Evolutionary conservation across 2,113 vertebrate genomes (phyloP), one percentile per base, ranked within the genome.

Genomic region (Poeciliopsis occidentalis): DNA sequence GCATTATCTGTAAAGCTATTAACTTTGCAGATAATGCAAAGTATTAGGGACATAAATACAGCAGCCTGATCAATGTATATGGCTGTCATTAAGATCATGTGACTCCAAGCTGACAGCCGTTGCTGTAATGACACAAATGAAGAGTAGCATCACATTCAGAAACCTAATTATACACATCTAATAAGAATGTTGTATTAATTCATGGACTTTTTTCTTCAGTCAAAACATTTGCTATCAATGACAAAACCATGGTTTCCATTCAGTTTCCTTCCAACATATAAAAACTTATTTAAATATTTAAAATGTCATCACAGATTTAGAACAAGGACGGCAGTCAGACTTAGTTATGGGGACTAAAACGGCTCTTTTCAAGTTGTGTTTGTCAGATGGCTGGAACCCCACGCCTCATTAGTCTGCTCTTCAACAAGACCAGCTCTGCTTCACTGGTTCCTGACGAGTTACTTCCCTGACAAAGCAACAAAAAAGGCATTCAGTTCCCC

Each of bases 381-480:
- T 60, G 70, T 37, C 29, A 62, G 39, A 78, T n/a, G 32, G 44
- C 65, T 68, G 67, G 78, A 61, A 74, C 57, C 47, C 70, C 64
- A 70, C 60, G 60, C 60, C 87, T 90, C 90, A 91, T 92, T 91
- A 85, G 81, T 82, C 37, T 15, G 0, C 51, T 72, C 85, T 78
- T 84, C 65, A 82, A 72, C 68, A 41, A 8, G 29, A 60, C 66
- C 82, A 0, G 86, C 71, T 85, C 84, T 82, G 86, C 87, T 82
- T 74, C 87, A 83, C 61, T 87, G 82, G 44, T 51, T 72, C 71
- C 69, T 17, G 51, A 84, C 71, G 85, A 86, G 81, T 79, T 44
- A 69, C 31, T 29, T 83, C 75, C 41, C 68, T 62, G 67, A 73
- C 64, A 67, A 76, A 71, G 69, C 31, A 83, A 89, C 81, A 85